Percentiles rank a stretch among this genome's conserved stretches.
Conservation (phyloP, 2,888 invertebrate genomes). For the Machimus atricapillus region DNA sequence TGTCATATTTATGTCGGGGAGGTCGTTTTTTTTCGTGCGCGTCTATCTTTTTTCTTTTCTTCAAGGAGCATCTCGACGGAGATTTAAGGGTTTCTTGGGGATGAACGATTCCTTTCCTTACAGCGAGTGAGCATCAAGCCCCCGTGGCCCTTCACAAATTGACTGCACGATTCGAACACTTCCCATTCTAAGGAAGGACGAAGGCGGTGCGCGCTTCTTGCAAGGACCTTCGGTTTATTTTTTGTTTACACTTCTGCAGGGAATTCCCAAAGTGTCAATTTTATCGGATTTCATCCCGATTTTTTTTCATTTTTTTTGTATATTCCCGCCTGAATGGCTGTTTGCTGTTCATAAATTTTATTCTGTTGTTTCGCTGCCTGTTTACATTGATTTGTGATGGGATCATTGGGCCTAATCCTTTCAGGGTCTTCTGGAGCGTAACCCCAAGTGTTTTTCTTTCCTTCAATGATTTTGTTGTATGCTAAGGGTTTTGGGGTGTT, state of each 20-base stretch:
- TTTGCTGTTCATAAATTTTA: conserved; percentile 12
- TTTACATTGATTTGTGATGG: conserved; percentile 38
- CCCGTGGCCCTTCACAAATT: background rate
- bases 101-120: conserved; percentile 19
- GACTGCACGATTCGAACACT: conserved; percentile 30
- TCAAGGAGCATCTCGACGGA: conserved; percentile 7
- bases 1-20: conserved; percentile 45
- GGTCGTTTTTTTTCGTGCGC: background rate
- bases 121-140: conserved; percentile 16
- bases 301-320: background rate
- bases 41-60: background rate
- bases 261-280: conserved; percentile 46
- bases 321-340: background rate
- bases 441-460: background rate
- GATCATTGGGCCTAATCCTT: conserved; percentile 28
- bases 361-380: conserved; percentile 9
- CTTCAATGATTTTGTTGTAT: background rate
- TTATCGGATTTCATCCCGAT: conserved; percentile 39
- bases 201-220: background rate
- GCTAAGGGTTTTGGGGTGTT: background rate
- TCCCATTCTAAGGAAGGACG: background rate
- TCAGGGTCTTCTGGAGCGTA: background rate
- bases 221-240: conserved; percentile 31
- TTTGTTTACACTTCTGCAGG: conserved; percentile 33
- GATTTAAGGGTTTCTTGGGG: conserved; percentile 41